A percentile compares a stretch with the other conserved stretches of the same genome.
These are phyloP conservation scores for Meleagris gallopavo DNA, from an alignment of 2,113 vertebrate genomes.

Conservation along the genomic window DNA sequence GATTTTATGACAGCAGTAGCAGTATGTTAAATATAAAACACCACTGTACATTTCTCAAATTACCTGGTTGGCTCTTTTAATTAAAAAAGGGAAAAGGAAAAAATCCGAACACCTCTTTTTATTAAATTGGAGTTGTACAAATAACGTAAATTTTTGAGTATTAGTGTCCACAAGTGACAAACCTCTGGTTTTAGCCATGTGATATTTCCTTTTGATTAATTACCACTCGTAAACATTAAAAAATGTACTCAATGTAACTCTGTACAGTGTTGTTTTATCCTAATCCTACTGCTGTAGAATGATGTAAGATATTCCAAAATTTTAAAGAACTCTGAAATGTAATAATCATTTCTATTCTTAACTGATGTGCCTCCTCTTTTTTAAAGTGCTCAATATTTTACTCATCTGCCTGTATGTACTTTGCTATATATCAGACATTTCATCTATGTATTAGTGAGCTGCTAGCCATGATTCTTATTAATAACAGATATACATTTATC, in stretches of 20 bases:
- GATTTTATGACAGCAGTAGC: not conserved
- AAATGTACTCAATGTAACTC: not conserved
- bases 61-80: not conserved
- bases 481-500: not conserved
- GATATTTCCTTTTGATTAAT: not conserved
- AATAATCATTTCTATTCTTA: not conserved
- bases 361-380: not conserved
- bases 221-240: not conserved
- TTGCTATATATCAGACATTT: not conserved
- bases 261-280: not conserved
- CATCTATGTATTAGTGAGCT: not conserved
- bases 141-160: not conserved
- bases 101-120: not conserved
- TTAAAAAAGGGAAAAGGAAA: not conserved
- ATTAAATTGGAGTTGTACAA: not conserved
- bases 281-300: not conserved
- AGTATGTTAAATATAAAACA: not conserved
- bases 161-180: not conserved
- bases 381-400: not conserved
- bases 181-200: not conserved
- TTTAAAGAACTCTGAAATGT: not conserved
- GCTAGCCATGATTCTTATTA: not conserved
- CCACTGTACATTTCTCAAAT: not conserved
- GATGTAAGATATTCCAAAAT: not conserved
- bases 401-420: not conserved